Base-by-base conservation (phyloP, 1,140 invertebrate genomes). In the Aphelinus certus region DNA sequence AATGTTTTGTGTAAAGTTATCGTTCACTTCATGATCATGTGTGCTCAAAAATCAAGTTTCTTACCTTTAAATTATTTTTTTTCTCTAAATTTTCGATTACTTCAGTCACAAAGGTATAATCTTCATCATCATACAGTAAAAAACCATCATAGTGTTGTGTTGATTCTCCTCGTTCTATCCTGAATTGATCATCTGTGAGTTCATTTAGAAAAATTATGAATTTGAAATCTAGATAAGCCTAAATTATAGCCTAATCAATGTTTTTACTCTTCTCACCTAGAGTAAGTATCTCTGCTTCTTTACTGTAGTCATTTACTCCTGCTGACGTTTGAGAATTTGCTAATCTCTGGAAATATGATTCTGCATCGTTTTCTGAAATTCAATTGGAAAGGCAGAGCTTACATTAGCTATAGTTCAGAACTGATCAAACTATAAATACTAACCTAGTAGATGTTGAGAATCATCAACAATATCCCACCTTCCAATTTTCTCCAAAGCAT, bases 51-150 rank as follows among this genome's bases (percentile, higher is more conserved):
- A 26, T 26, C 26, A 26, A 26, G 26, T 26, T 26, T 26, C 26
- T 42, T 88, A 92, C 92, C 86, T 91, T 93, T 60, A 93, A 85
- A 68, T 89, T 87, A 81, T 90, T 90, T 63, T 90, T 83, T 10
- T 82, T 85, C 84, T 93, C 93, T 81, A 94, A 85, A 79, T 86
- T 89, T n/a, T 89, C 83, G 57, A 93, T 84, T 56, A 93, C 85
- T 79, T 91, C 83, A 1, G 84, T 87, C 1, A 90, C 92, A 88
- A 93, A 92, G 49, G 90, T 84, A 26, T 85, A 81, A 85, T 94
- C 93, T 72, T 92, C 91, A 74, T 93, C 91, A n/a, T 90, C 90
- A 82, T 89, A 94, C n/a, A 94, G 81, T 51, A 94, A 86, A 81
- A 92, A 93, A 3, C 93, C 93, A 87, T 94, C 91, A 79, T 94